Conservation (phyloP, 1,140 invertebrate genomes). For the Latrodectus geometricus region DNA sequence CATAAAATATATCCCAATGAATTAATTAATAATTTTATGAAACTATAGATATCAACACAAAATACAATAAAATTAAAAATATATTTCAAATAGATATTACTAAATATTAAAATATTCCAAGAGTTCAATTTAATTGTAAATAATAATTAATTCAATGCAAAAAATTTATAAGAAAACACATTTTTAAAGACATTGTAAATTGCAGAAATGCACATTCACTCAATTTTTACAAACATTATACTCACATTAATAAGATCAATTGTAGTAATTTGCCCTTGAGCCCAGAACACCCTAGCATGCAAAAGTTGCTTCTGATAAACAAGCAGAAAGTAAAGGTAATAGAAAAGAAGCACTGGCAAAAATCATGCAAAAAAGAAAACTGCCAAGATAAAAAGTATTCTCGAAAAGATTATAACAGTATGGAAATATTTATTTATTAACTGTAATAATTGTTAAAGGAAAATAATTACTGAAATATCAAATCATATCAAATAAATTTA, state of each 20-base stretch:
- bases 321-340: constrained; percentile 58
- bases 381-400: constrained; percentile 28
- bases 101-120: no score
- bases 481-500: no score
- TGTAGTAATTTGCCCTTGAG: constrained; percentile 54
- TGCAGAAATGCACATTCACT: not conserved
- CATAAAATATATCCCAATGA: no score
- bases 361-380: constrained; percentile 50
- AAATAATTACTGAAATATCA: no score
- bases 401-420: not conserved
- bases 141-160: not conserved
- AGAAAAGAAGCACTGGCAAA: constrained; percentile 53
- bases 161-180: not conserved
- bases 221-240: constrained; percentile 32
- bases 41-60: no score
- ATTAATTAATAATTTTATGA: no score
- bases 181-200: not conserved
- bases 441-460: no score
- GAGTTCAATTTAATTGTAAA: no score
- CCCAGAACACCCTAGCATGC: constrained; percentile 62
- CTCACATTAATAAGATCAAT: constrained; percentile 63
- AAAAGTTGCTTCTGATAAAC: constrained; percentile 63
- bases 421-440: no score
- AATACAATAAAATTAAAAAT: no score
- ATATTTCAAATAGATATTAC: no score